Conservation (phyloP, 2,888 invertebrate species). For the Autographa gamma region DNA sequence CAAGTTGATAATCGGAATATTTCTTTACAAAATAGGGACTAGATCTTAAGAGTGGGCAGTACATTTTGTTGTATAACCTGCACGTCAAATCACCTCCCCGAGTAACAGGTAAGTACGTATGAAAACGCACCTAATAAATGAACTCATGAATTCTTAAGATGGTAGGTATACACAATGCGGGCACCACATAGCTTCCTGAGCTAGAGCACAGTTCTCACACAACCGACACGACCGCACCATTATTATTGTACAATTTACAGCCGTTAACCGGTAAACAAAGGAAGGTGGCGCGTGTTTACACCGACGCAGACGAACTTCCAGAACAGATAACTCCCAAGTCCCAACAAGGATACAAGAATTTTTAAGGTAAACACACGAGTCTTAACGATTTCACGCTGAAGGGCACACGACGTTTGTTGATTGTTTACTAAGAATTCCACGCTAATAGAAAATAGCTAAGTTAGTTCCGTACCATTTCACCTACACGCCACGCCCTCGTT, state of each 20-base stretch:
- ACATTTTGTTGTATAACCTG: background rate
- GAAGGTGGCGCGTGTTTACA: slow-evolving; percentile 72
- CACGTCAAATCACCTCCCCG: background rate
- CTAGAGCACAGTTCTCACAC: slow-evolving; percentile 52
- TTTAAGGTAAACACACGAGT: slow-evolving; percentile 70
- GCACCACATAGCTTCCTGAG: slow-evolving; percentile 67
- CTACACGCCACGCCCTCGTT: slow-evolving; percentile 30
- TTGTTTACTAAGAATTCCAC: slow-evolving; percentile 56
- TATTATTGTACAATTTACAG: slow-evolving; percentile 80
- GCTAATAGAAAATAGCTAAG: slow-evolving; percentile 56
- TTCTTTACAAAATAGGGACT: no score
- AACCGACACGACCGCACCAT: slow-evolving; percentile 64
- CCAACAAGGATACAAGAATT: slow-evolving; percentile 62
- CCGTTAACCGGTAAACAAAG: slow-evolving; percentile 77
- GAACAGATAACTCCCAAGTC: slow-evolving; percentile 63
- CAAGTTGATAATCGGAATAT: no score
- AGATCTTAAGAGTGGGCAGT: no score
- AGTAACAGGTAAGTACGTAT: background rate
- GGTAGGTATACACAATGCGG: background rate
- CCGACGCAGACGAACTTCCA: slow-evolving; percentile 69
- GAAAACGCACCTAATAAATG: slow-evolving; percentile 7
- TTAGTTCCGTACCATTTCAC: slow-evolving; percentile 50
- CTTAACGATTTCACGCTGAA: slow-evolving; percentile 60
- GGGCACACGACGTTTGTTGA: slow-evolving; percentile 59
- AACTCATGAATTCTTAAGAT: slow-evolving; percentile 25